A percentile compares a stretch with the other conserved stretches of the same genome.
phyloP scores from a whole-genome alignment of 2,113 vertebrate genomes.

The Thalassarche chlororhynchos region DNA sequence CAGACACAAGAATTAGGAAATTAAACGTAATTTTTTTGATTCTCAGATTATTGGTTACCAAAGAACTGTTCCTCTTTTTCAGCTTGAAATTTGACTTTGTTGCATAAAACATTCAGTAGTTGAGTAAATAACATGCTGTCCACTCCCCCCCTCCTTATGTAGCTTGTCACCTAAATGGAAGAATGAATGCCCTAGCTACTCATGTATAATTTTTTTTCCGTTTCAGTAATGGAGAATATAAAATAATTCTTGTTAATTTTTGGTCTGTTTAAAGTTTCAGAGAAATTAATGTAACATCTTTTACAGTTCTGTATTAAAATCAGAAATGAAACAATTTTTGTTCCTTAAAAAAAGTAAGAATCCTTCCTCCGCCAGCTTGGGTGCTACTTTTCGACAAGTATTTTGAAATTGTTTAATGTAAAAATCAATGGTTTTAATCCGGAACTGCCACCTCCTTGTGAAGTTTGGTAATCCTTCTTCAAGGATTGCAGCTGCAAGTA shows the following conservation, averaged over 20 bases:
- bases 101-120: not conserved
- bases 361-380: not conserved
- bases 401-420: not conserved
- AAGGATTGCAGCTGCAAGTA: not conserved
- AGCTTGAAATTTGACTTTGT: not conserved
- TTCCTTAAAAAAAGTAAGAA: not conserved
- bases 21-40: not conserved
- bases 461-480: not conserved
- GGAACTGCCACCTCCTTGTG: not conserved
- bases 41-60: not conserved
- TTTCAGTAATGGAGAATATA: not conserved
- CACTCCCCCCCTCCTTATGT: rapidly evolving
- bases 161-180: not conserved
- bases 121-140: not conserved
- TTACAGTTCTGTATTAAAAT: not conserved
- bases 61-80: not conserved
- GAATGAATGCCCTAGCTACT: not conserved
- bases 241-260: not conserved
- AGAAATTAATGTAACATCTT: not conserved
- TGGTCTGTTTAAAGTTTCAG: not conserved
- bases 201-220: not conserved
- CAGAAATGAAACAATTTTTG: not conserved
- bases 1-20: not conserved
- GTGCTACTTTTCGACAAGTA: not conserved
- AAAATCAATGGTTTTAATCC: not conserved